Base-by-base conservation (phyloP, 2,888 invertebrate genomes). In the Pristionchus japonicus region DNA sequence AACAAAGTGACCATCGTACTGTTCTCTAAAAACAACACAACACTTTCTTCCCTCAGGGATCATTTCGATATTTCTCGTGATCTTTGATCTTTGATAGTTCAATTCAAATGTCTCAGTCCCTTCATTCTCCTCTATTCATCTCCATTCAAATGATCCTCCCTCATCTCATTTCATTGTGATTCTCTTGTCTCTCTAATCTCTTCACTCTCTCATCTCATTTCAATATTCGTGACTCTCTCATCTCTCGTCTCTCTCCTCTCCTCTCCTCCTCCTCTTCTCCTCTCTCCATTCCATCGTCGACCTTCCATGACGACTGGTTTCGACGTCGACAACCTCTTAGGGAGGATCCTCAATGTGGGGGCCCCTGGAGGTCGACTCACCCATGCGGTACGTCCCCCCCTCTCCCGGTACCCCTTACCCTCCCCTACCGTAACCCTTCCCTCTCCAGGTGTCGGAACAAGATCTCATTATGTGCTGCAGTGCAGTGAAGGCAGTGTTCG, bases 401-500 rank as follows among this genome's bases (percentile, higher is more conserved):
- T 27, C 47, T 27, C 49, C 3, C n/a, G 37, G 3, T 15, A n/a
- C 15, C 61, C 61, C 61, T 27, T 11, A 20, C 70, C 70, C 23
- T 34, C 37, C 37, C 4, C 52, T 83, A 83, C 84, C 84, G 84
- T 52, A 61, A 49, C 20, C 49, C 74, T 31, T 82, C 15, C 74
- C 61, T 61, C 43, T 74, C 82, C 70, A 88, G 88, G 89, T 92
- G 83, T 88, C 89, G 80, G 91, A 91, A 61, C 88, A 90, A 61
- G 93, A 93, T 57, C 89, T 93, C 37, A 85, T 86, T 31, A 67
- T 82, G 49, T 90, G 92, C 83, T 93, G 92, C 85, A 84, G 87
- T 77, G 77, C 90, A 70, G 92, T 91, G 74, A 92, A 92, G 86
- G 89, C 91, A 34, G 91, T 92, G 37, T 93, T 92, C 90, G 89